Evolutionary conservation across 1,140 invertebrate genomes (phyloP).

Genomic region (Lucilia cuprina): DNA sequence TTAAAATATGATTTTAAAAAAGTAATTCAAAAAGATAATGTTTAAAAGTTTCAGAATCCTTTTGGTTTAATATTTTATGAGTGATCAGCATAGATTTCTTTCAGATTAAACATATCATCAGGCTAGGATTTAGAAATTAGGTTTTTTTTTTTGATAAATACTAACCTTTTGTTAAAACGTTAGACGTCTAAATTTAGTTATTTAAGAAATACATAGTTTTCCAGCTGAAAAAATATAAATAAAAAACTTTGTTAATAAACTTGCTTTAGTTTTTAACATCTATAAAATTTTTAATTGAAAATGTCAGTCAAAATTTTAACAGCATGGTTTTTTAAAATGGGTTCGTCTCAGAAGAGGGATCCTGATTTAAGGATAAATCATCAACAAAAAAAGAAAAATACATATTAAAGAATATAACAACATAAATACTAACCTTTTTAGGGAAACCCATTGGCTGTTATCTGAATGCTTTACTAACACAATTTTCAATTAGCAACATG

Average conservation of each 20-base stretch:
- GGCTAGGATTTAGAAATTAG: neutral
- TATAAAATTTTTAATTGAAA: neutral
- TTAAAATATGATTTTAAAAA: neutral
- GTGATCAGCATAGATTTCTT: slow-evolving; percentile 32
- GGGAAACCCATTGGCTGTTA: no score
- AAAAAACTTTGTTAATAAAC: neutral
- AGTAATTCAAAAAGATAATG: neutral
- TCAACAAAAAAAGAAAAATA: neutral
- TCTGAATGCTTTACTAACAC: no score
- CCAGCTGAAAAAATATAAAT: neutral
- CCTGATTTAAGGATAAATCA: slow-evolving; percentile 9
- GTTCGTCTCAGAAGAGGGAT: slow-evolving; percentile 25
- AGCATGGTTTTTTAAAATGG: slow-evolving; percentile 18
- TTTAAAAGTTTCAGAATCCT: slow-evolving; percentile 35
- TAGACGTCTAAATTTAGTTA: no score
- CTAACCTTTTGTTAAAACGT: neutral
- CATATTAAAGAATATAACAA: neutral
- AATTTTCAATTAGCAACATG: neutral
- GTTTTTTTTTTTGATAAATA: neutral
- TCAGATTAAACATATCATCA: slow-evolving; percentile 25
- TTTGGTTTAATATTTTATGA: slow-evolving; percentile 36
- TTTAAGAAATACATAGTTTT: neutral
- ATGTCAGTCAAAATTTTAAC: neutral
- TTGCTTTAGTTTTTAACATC: neutral
- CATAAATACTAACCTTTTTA: neutral